phyloP scores from a whole-genome alignment of 1,140 invertebrate genomes.

The Drosophila tsacasi region DNA sequence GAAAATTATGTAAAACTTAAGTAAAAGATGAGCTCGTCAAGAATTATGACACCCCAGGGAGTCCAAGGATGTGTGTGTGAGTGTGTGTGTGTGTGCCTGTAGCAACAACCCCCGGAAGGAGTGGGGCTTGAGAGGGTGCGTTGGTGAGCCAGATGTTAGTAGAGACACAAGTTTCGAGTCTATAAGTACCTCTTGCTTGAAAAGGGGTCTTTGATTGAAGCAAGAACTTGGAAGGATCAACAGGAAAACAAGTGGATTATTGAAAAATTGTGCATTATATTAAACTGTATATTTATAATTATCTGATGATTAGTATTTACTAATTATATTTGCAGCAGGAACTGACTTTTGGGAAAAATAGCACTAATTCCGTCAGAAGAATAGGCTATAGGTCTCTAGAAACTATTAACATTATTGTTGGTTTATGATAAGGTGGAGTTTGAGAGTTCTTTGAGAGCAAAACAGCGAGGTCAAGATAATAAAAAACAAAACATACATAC shows the following conservation, averaged over 20 bases:
- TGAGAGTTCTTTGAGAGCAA: too few species aligned
- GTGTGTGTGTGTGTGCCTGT: conserved; percentile 27
- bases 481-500: too few species aligned
- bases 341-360: too few species aligned
- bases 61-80: conserved; percentile 53
- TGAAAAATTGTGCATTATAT: too few species aligned
- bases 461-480: too few species aligned
- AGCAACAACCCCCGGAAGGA: conserved; percentile 28
- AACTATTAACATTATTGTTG: too few species aligned
- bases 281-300: too few species aligned
- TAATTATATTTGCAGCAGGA: too few species aligned
- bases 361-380: too few species aligned
- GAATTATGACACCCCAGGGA: conserved; percentile 85
- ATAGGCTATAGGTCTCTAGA: not conserved
- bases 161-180: conserved; percentile 5
- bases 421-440: too few species aligned
- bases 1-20: conserved; percentile 85
- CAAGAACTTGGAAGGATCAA: not conserved
- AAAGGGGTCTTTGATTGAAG: not conserved
- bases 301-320: too few species aligned
- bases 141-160: conserved; percentile 1
- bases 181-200: not conserved
- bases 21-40: conserved; percentile 85
- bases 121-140: not conserved
- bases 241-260: not conserved